Conservation (phyloP, 2,888 invertebrate genomes). For the Caenorhabditis zanzibari region DNA sequence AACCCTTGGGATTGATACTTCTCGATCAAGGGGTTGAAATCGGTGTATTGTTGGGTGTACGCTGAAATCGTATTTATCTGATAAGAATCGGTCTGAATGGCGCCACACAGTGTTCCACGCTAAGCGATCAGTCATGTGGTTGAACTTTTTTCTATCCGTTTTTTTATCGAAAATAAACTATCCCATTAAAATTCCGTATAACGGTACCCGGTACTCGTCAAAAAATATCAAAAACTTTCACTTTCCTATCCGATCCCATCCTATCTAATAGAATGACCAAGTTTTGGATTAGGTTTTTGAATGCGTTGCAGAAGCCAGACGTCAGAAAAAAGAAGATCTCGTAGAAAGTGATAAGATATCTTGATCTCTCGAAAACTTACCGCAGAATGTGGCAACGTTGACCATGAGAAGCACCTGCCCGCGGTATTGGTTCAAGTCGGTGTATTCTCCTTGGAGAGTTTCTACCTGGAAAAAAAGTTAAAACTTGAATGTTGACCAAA, state of each 20-base stretch:
- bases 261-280: slow-evolving; percentile 40
- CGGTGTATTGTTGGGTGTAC: slow-evolving; percentile 83
- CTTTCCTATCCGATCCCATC: not conserved
- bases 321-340: slow-evolving; percentile 1
- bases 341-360: not conserved
- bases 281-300: slow-evolving; percentile 34
- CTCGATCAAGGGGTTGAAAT: slow-evolving; percentile 83
- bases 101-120: slow-evolving; percentile 42
- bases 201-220: slow-evolving; percentile 31
- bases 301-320: slow-evolving; percentile 26
- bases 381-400: slow-evolving; percentile 83
- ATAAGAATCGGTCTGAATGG: slow-evolving; percentile 31
- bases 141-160: slow-evolving; percentile 1
- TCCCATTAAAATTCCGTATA: slow-evolving; percentile 17
- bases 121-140: slow-evolving; percentile 46
- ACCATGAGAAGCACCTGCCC: slow-evolving; percentile 82
- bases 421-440: slow-evolving; percentile 80
- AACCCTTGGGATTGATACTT: slow-evolving; percentile 80
- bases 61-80: slow-evolving; percentile 74
- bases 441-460: slow-evolving; percentile 82
- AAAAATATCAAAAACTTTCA: slow-evolving; percentile 32
- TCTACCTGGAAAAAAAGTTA: slow-evolving; percentile 73
- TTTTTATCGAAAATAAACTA: slow-evolving; percentile 19
- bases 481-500: not conserved
- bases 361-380: slow-evolving; percentile 66